Base-by-base conservation (phyloP, 1,140 invertebrate species). In the Cydia fagiglandana region DNA sequence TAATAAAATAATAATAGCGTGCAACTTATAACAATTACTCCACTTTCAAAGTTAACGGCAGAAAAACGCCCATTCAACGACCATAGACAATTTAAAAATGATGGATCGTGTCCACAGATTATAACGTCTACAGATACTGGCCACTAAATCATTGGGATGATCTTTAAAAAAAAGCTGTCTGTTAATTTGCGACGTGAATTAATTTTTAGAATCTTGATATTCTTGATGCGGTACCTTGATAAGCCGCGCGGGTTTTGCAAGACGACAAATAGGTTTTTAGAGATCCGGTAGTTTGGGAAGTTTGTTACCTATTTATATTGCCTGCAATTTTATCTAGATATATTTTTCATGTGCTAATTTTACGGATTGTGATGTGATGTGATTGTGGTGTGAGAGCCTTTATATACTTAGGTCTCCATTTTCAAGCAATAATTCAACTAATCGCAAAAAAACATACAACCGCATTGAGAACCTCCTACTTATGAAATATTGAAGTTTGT, bases 51-150 rank as follows among this genome's bases (percentile, higher is more conserved):
- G 66, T 70, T 70, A 70, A 70, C 30, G 66, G 7, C 15, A 38
- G 15, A 17, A 70, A 70, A 70, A 70, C 66, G 66, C 66, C 30
- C 17, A 17, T 41, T 70, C 24, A 41, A 61, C 17, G n/a, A 34
- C 64, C 66, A 38, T n/a, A 70, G 66, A 70, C 17, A 70, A 70
- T 70, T 34, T 41, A 12, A 61, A 66, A 7, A 45, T 70, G 66
- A 70, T 70, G 6, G 66, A 70, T 70, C 1, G 34, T 12, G 56
- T 10, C 64, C 66, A 70, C 66, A 17, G 66, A 38, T 70, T 28
- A 45, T 70, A 70, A 20, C 17, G 34, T 17, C n/a, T 38, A 34
- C 34, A 41, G 66, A 38, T 45, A 68, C 64, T 66, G 66, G 66
- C 34, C 66, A 70, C 6, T 41, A 38, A 70, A 70, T 70, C 34